phyloP scores from a whole-genome alignment of 2,888 invertebrate genomes.

The Nephrocerus scutellatus region DNA sequence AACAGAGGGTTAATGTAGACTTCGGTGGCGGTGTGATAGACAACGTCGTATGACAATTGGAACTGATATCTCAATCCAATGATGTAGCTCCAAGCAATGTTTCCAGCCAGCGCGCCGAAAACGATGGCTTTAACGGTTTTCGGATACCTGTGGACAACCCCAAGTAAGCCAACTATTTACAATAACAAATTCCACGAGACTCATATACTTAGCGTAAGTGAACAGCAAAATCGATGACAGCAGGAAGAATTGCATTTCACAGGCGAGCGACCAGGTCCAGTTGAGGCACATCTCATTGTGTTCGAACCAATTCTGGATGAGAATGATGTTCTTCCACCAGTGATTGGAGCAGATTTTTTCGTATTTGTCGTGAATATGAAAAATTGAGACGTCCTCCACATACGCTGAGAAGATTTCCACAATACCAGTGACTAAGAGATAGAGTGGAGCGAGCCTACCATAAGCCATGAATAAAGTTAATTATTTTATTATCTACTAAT shows the following conservation, averaged over 20 bases:
- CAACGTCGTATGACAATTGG: constrained; percentile 43
- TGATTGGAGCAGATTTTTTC: constrained; percentile 43
- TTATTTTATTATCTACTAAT: neutral
- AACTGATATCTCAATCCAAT: constrained; percentile 37
- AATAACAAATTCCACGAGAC: too few species aligned
- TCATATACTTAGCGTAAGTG: constrained; percentile 42
- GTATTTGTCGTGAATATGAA: constrained; percentile 44
- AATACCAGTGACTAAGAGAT: constrained; percentile 38
- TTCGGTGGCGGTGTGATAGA: constrained; percentile 43
- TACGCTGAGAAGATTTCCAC: constrained; percentile 43
- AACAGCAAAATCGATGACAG: constrained; percentile 40
- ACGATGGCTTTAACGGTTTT: constrained; percentile 30
- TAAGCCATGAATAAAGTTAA: constrained; percentile 5
- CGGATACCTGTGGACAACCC: constrained; percentile 42
- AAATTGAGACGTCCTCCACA: constrained; percentile 42
- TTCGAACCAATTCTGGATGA: constrained; percentile 45
- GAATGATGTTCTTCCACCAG: constrained; percentile 47
- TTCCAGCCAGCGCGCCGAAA: constrained; percentile 24
- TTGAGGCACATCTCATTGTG: constrained; percentile 46
- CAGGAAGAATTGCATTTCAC: constrained; percentile 48
- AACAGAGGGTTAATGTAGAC: constrained; percentile 52
- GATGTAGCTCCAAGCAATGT: constrained; percentile 36
- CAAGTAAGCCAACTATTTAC: too few species aligned
- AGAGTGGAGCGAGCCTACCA: constrained; percentile 41
- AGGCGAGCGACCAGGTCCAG: constrained; percentile 49